These are phyloP conservation scores for Chionoecetes opilio DNA, from an alignment of 1,140 invertebrate genomes.

Conservation along the genomic window DNA sequence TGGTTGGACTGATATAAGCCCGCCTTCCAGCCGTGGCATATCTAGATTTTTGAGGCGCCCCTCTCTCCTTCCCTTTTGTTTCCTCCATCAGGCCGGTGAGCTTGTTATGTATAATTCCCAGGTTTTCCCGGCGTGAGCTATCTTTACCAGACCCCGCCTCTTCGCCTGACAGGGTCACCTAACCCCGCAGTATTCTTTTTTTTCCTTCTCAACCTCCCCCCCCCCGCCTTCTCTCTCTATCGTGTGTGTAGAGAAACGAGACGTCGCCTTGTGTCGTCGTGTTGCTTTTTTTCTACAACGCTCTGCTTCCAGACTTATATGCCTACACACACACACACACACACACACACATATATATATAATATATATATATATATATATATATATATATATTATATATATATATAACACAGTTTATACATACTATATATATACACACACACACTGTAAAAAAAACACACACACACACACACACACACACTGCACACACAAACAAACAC, in stretches of 20 bases:
- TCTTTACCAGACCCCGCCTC: not conserved
- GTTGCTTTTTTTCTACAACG: not conserved
- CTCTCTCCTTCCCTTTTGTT: not conserved
- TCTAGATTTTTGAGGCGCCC: not conserved
- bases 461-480: not conserved
- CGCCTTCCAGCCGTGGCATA: too few relatives aligned
- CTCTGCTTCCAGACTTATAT: not conserved
- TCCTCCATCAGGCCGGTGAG: not conserved
- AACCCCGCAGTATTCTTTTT: not conserved
- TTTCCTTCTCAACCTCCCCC: not conserved
- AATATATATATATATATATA: constrained; percentile 37
- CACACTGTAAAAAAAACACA: too few relatives aligned
- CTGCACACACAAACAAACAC: not conserved
- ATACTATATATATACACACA: not conserved
- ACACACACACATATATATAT: not conserved
- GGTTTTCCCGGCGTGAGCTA: not conserved
- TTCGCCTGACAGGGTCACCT: not conserved
- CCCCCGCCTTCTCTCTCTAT: too few relatives aligned
- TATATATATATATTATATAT: constrained; percentile 49
- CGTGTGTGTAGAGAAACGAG: too few relatives aligned
- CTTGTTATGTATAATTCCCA: not conserved
- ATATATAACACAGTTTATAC: not conserved
- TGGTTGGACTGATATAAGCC: too few relatives aligned
- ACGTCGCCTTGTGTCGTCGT: too few relatives aligned
- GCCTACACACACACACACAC: not conserved